These are phyloP conservation scores for Arenaria interpres DNA, from an alignment of 2,113 vertebrate genomes.

Conservation along the genomic window DNA sequence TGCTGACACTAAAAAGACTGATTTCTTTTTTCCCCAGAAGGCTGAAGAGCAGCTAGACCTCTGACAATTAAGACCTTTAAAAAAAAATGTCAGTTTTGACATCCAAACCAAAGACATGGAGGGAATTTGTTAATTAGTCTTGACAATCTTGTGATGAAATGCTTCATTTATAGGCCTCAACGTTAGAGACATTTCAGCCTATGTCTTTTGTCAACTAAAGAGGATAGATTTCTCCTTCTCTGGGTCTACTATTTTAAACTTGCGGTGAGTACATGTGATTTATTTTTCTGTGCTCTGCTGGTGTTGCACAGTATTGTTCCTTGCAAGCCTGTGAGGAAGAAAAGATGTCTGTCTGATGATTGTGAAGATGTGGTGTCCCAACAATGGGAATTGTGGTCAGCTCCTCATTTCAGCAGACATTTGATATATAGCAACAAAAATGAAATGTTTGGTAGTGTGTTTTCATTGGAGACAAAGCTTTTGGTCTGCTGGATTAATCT, in stretches of 20 bases:
- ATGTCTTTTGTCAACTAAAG: background rate
- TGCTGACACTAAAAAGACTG: background rate
- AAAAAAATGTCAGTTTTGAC: slow-evolving; percentile 11
- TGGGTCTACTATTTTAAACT: background rate
- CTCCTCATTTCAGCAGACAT: background rate
- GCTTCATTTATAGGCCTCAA: background rate
- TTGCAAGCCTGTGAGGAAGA: background rate
- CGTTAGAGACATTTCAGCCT: background rate
- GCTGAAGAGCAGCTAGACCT: background rate
- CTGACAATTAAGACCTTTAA: slow-evolving; percentile 13
- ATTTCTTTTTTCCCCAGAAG: background rate
- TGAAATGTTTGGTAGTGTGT: background rate
- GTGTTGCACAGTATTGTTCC: background rate
- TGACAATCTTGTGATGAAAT: background rate
- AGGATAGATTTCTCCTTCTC: background rate
- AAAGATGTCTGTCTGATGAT: background rate
- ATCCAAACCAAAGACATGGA: background rate
- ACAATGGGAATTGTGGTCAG: background rate
- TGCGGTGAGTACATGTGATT: background rate
- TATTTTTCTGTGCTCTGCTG: background rate
- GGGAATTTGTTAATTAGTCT: background rate
- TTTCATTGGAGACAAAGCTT: background rate
- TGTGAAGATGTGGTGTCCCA: background rate
- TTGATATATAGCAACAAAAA: background rate
- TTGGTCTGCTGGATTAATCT: background rate